phyloP scores from a whole-genome alignment of 2,888 invertebrate species.

The Cosmia trapezina region DNA sequence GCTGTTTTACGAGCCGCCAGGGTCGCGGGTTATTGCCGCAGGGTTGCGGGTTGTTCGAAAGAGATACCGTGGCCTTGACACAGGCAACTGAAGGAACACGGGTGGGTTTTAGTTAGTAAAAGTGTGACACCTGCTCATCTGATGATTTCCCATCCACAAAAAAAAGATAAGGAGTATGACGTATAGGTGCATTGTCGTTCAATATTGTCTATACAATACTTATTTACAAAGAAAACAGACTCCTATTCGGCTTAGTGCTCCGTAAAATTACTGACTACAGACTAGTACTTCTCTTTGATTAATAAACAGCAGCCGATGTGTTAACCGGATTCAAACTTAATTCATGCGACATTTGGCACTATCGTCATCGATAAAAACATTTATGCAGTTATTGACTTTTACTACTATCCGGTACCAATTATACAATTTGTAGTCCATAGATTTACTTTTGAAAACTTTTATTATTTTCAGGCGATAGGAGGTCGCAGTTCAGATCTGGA shows the following conservation, averaged over 20 bases:
- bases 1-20: too few species aligned
- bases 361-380: constrained; percentile 56
- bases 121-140: too few species aligned
- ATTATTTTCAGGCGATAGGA: constrained; percentile 40
- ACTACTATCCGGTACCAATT: constrained; percentile 19
- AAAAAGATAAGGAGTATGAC: too few species aligned
- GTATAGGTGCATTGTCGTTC: too few species aligned
- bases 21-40: too few species aligned
- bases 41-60: too few species aligned
- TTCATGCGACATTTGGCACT: constrained; percentile 65
- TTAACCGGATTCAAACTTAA: constrained; percentile 52
- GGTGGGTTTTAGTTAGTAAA: too few species aligned
- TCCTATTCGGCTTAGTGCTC: constrained; percentile 19
- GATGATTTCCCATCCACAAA: too few species aligned
- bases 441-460: not conserved
- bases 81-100: too few species aligned
- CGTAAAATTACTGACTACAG: constrained; percentile 43
- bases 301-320: constrained; percentile 33
- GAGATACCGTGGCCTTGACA: too few species aligned
- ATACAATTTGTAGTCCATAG: not conserved
- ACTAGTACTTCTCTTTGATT: constrained; percentile 49
- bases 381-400: constrained; percentile 48
- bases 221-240: constrained; percentile 5
- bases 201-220: too few species aligned
- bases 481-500: constrained; percentile 15